Evolutionary conservation across 2,797 vertebrate species (phyloP).

Genomic region (Chaunax sp.): DNA sequence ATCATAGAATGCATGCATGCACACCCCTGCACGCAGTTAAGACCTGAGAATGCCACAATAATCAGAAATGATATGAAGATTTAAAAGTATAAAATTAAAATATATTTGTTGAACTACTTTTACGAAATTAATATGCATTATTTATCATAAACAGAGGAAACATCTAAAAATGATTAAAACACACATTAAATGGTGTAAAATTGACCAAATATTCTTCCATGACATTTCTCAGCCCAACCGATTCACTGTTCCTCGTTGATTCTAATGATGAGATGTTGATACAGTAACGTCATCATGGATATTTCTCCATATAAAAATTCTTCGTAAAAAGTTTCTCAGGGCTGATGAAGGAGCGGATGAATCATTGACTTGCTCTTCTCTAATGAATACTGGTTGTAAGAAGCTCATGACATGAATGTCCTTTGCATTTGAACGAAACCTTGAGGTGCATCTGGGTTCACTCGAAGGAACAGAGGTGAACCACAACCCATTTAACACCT

Average conservation of each 20-base stretch:
- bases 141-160: slow-evolving; percentile 12
- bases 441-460: background rate
- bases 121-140: slow-evolving; percentile 1
- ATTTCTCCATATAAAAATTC: background rate
- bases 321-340: slow-evolving; percentile 16
- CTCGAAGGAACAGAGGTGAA: slow-evolving; percentile 10
- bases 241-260: no score
- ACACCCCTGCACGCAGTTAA: slow-evolving; percentile 18
- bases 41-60: slow-evolving; percentile 59
- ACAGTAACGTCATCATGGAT: no score
- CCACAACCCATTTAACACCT: slow-evolving; percentile 9
- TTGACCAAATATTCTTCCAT: no score
- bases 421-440: slow-evolving; percentile 1
- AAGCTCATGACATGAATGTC: background rate
- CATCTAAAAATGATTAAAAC: background rate
- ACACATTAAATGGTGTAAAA: background rate
- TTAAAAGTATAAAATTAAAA: slow-evolving; percentile 1
- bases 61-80: slow-evolving; percentile 13
- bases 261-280: no score
- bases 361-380: no score
- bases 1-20: slow-evolving; percentile 10
- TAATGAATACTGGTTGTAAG: background rate
- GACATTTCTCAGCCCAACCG: no score
- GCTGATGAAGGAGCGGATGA: background rate
- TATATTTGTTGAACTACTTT: slow-evolving; percentile 7